Conservation (phyloP, 2,888 invertebrate genomes). For the Nymphalis polychloros region DNA sequence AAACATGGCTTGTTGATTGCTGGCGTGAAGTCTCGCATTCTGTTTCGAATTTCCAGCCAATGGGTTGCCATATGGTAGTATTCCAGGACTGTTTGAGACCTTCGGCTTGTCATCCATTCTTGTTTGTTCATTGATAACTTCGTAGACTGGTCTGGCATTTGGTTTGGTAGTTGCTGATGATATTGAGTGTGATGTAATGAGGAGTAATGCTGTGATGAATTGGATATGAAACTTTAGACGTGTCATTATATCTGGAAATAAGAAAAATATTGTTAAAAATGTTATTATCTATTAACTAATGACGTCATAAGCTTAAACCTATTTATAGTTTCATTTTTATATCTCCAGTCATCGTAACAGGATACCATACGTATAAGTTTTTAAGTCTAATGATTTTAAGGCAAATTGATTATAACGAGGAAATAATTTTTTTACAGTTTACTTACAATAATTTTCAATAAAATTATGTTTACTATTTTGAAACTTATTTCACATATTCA, state of each 20-base stretch:
- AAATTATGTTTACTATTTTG: too few relatives aligned
- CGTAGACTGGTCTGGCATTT: constrained; percentile 65
- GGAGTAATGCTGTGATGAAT: constrained; percentile 46
- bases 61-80: constrained; percentile 67
- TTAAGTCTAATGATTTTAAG: too few relatives aligned
- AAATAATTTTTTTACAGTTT: too few relatives aligned
- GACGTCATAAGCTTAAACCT: too few relatives aligned
- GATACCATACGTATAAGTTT: too few relatives aligned
- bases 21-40: constrained; percentile 67
- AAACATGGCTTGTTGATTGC: constrained; percentile 78
- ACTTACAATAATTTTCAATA: too few relatives aligned
- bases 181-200: constrained; percentile 53
- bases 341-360: too few relatives aligned
- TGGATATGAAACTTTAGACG: constrained; percentile 25
- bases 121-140: constrained; percentile 63
- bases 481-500: too few relatives aligned
- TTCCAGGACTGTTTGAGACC: constrained; percentile 45
- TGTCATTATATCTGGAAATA: constrained; percentile 64
- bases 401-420: too few relatives aligned
- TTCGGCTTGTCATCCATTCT: constrained; percentile 63
- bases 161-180: constrained; percentile 38
- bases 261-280: constrained; percentile 10
- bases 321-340: too few relatives aligned
- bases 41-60: constrained; percentile 68
- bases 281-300: too few relatives aligned